Conservation (phyloP, 2,888 invertebrate species). For the Troides aeacus region DNA sequence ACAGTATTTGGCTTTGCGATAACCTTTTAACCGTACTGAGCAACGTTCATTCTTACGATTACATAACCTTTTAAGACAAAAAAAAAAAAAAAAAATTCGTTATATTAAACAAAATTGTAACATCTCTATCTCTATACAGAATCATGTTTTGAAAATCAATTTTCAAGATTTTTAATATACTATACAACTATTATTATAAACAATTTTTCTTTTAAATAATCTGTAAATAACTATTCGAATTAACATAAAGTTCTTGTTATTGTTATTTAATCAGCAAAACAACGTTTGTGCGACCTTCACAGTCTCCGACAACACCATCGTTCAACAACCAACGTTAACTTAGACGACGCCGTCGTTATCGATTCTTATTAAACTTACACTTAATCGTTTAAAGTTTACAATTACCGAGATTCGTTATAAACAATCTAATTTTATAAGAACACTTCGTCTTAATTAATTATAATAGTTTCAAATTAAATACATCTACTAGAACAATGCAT, state of each 20-base stretch:
- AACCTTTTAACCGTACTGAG: slow-evolving; percentile 42
- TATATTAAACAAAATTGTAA: too few species aligned
- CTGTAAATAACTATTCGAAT: neutral
- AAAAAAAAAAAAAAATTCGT: too few species aligned
- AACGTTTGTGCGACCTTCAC: slow-evolving; percentile 1
- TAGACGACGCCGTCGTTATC: slow-evolving; percentile 22
- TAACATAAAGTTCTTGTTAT: neutral
- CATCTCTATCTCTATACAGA: too few species aligned
- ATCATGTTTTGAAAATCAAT: too few species aligned
- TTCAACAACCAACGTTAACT: slow-evolving; percentile 25
- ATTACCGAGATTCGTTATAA: slow-evolving; percentile 24
- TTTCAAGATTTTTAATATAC: too few species aligned
- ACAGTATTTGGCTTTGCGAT: slow-evolving; percentile 23
- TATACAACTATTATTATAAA: too few species aligned
- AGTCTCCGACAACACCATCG: neutral
- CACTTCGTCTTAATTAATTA: slow-evolving; percentile 68
- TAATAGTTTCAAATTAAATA: slow-evolving; percentile 37
- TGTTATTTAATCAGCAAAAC: neutral
- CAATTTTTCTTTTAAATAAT: slow-evolving; percentile 35
- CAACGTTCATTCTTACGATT: slow-evolving; percentile 43
- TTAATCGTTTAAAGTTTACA: slow-evolving; percentile 10
- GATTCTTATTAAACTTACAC: slow-evolving; percentile 31
- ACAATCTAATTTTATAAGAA: slow-evolving; percentile 61
- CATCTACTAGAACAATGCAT: slow-evolving; percentile 36
- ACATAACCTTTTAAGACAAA: slow-evolving; percentile 30